Percentiles rank a stretch among this genome's conserved stretches.
These are phyloP conservation scores for Rotaria magnacalcarata DNA, from an alignment of 2,888 invertebrate species.

Conservation along the genomic window DNA sequence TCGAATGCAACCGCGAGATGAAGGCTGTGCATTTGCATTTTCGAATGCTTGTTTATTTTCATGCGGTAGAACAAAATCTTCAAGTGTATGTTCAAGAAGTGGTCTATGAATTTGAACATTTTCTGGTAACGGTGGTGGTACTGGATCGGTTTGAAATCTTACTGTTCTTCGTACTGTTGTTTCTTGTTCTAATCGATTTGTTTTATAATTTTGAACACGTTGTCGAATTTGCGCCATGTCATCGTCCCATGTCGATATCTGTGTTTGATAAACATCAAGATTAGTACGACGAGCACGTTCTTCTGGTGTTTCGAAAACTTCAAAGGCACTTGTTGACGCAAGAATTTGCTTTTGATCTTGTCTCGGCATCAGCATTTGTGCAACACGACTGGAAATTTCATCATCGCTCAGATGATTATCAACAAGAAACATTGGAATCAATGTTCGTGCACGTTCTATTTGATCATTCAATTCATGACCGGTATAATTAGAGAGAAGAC, in stretches of 20 bases:
- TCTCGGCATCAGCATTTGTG: conserved; percentile 16
- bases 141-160: neutral
- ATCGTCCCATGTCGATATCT: neutral
- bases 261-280: conserved; percentile 10
- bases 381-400: neutral
- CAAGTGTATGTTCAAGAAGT: neutral
- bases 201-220: conserved; percentile 23
- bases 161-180: neutral
- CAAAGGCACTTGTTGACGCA: neutral
- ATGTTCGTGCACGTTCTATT: conserved; percentile 20
- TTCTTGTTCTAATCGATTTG: neutral
- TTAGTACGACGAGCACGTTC: neutral
- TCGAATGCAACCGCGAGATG: neutral
- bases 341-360: neutral
- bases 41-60: neutral
- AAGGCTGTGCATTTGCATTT: neutral
- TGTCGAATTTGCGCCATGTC: conserved; percentile 26
- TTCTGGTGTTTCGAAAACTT: neutral
- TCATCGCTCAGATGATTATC: neutral
- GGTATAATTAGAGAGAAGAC: neutral
- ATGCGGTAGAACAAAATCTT: neutral
- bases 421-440: conserved; percentile 5
- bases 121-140: neutral
- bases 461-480: neutral
- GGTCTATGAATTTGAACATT: conserved; percentile 19